Percentiles rank a stretch among this genome's conserved stretches.
These are phyloP conservation scores for Euplagia quadripunctaria DNA, from an alignment of 2,888 invertebrate genomes.

Conservation along the genomic window DNA sequence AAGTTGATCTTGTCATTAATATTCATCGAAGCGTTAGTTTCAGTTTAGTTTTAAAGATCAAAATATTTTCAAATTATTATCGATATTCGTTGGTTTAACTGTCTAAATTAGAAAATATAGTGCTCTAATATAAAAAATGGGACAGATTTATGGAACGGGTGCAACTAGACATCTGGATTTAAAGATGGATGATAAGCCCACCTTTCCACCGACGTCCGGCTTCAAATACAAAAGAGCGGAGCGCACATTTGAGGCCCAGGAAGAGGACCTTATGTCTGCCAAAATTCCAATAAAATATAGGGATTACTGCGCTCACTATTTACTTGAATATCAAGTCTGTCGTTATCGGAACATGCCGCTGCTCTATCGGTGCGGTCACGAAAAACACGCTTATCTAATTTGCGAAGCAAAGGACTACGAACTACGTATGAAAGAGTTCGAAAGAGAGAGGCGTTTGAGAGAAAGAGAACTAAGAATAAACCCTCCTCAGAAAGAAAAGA, in stretches of 20 bases:
- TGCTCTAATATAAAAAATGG: slow-evolving; percentile 57
- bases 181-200: slow-evolving; percentile 81
- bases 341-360: slow-evolving; percentile 90
- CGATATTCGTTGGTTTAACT: neutral
- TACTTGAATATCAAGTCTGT: slow-evolving; percentile 90
- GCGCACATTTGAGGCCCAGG: slow-evolving; percentile 90
- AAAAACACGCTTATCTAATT: slow-evolving; percentile 90
- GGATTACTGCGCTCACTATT: slow-evolving; percentile 94
- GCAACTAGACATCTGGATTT: slow-evolving; percentile 58
- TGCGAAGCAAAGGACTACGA: slow-evolving; percentile 95
- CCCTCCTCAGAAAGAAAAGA: neutral
- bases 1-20: neutral
- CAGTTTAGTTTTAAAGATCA: neutral
- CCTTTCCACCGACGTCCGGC: slow-evolving; percentile 90
- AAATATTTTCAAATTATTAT: slow-evolving; percentile 1
- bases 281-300: slow-evolving; percentile 89
- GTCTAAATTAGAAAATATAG: neutral
- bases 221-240: slow-evolving; percentile 90
- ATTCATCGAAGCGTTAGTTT: neutral
- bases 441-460: slow-evolving; percentile 73
- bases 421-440: slow-evolving; percentile 78
- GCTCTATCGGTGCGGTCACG: slow-evolving; percentile 89
- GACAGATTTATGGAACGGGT: slow-evolving; percentile 66
- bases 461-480: slow-evolving; percentile 66
- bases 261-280: slow-evolving; percentile 91